Base-by-base conservation (phyloP, 2,888 invertebrate species). In the Atherix ibis region DNA sequence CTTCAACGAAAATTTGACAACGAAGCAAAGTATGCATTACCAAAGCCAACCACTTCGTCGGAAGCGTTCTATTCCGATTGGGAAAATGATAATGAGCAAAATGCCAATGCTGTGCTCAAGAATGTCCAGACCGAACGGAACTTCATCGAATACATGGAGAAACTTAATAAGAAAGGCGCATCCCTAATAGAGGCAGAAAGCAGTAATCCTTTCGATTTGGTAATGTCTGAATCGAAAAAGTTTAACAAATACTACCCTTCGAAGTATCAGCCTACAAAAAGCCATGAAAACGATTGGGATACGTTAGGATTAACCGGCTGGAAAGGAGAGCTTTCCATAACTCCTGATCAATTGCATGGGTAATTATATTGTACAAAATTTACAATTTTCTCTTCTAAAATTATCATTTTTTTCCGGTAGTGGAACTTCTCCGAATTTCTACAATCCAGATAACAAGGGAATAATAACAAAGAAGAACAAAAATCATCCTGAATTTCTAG, bases 301-400 rank as follows among this genome's bases (percentile, higher is more conserved):
- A 32, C 40, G 17, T 37, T 60, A 29, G 59, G 60, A 0, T 41
- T 60, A 14, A 34, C 43, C n/a, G 58, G 59, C 9, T 59, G 59
- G 60, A 39, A 43, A 18, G 60, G 58, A 3, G 47, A 27, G 9
- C 27, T 42, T 26, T 22, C 22, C 6, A n/a, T n/a, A n/a, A n/a
- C n/a, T n/a, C n/a, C n/a, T n/a, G n/a, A n/a, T n/a, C n/a, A n/a
- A n/a, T n/a, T n/a, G n/a, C n/a, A n/a, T n/a, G n/a, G n/a, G n/a
- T n/a, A n/a, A n/a, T n/a, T n/a, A n/a, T n/a, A n/a, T n/a, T n/a
- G n/a, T n/a, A n/a, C n/a, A n/a, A n/a, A n/a, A n/a, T n/a, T n/a
- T n/a, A n/a, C n/a, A n/a, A n/a, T n/a, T n/a, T n/a, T n/a, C n/a
- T n/a, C n/a, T n/a, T n/a, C n/a, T n/a, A n/a, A n/a, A n/a, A n/a